Base-by-base conservation (phyloP, 2,888 invertebrate genomes). In the Erebia epiphron region DNA sequence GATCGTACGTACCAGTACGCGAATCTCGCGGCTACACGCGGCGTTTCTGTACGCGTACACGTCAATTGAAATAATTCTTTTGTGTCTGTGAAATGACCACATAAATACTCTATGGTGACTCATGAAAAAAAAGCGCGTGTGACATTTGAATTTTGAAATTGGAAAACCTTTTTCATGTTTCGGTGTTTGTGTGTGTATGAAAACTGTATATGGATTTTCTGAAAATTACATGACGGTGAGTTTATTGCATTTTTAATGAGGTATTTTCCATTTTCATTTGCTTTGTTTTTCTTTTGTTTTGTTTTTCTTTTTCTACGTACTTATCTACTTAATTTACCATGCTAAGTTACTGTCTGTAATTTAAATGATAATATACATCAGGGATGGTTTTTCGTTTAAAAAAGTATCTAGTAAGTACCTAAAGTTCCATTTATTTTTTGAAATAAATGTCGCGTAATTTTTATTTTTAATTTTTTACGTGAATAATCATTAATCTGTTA, bases 201-300 rank as follows among this genome's bases (percentile, higher is more conserved):
- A 61, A 43, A 72, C 76, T 77, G 76, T 77, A 76, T 75, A 74
- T 75, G 75, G 77, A 74, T 75, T 78, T 73, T 72, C 63, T 64
- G 50, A 69, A 49, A 57, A 54, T 56, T 58, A 60, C 52, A 66
- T 69, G 72, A 63, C 50, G 73, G 73, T 75, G 57, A 72, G 72
- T 57, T 57, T 35, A 49, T 66, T 69, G 65, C 43, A 69, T 72
- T 69, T 72, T 69, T 72, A 67, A 72, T 69, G 67, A 52, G 63
- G 64, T 69, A 63, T 67, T 67, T 67, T 63, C 66, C 18, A 57
- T 26, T 56, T 21, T 13, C 14, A 52, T 64, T 63, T 63, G 62
- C 21, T 8, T 7, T 5, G 56, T 49, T 49, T 49, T 21, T 18
- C 13, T 41, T 41, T 66, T 60, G 21, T 50, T 66, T 54, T 43